Evolutionary conservation across 2,797 vertebrate species (phyloP), one percentile per base, ranked within the genome.

Genomic region (Platyrinchus mystaceus): DNA sequence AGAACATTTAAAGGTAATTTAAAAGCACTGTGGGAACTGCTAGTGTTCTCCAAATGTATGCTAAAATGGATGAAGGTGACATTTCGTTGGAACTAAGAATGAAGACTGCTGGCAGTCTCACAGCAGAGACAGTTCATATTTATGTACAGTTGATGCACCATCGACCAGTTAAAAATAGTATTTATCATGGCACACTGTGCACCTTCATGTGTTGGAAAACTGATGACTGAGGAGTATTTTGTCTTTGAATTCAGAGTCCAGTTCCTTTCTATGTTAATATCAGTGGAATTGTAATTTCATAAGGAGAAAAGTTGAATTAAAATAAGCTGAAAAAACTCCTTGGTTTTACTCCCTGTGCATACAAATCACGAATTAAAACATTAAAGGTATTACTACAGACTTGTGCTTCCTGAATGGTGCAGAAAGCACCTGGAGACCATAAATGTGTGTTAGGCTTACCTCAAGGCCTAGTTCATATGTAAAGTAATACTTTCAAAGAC

Each of bases 41-140:
- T 60, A 12, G 34, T 62, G 7, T 86, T 89, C 49, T 77, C 82
- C 59, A 67, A 7, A n/a, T 67, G 20, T 39, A 4, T 75, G 44
- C 55, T 87, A 52, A 93, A 88, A 93, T 94, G 84, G 76, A 76
- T 80, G 90, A 97, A 95, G 90, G 90, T 95, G 93, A 94, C 89
- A 84, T 94, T 92, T 94, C 43, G 0, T 76, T 91, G 52, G 26
- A 89, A 37, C 23, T 46, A 22, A 60, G 64, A 76, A 52, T 69
- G 66, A 90, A 85, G 64, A 28, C 50, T 87, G 52, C 75, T 92
- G 90, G 58, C 84, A 91, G 14, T 34, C 46, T 73, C 19, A 19
- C 59, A 26, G 74, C 59, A 55, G 59, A 76, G 73, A 30, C 37
- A 15, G 43, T 66, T 91, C 18, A 4, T 87, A 41, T 86, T 87